Evolutionary conservation across 2,113 vertebrate species (phyloP).

Genomic region (Eupsittula cactorum): DNA sequence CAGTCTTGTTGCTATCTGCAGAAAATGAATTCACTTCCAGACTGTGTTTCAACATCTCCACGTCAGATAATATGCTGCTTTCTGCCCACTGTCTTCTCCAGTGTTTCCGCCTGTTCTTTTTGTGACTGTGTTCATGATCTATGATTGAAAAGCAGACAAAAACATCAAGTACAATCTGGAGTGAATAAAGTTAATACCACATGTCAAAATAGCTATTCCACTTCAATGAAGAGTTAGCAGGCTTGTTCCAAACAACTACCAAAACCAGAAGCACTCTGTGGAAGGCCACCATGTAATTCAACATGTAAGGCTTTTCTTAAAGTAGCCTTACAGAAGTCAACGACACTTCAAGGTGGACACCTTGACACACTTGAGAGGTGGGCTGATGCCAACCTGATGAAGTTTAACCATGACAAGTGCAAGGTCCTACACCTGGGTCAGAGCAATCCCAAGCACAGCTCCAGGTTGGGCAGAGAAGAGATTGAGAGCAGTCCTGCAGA

Average conservation of each 20-base stretch:
- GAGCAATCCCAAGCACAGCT: no score
- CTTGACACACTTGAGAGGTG: no score
- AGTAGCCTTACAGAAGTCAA: not conserved
- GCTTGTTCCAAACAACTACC: not conserved
- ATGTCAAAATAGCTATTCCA: not conserved
- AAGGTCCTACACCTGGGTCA: no score
- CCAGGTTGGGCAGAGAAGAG: no score
- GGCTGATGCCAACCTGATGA: no score
- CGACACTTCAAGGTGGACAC: not conserved
- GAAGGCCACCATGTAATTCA: not conserved
- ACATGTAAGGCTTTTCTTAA: not conserved
- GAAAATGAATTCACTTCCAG: conserved; percentile 70
- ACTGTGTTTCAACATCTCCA: conserved; percentile 77
- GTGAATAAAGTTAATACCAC: not conserved
- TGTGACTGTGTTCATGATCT: conserved; percentile 84
- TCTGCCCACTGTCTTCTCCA: conserved; percentile 54
- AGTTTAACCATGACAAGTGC: no score
- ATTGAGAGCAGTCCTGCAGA: no score
- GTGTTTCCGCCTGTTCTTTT: conserved; percentile 75
- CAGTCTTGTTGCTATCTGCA: conserved; percentile 64
- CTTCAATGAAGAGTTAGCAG: not conserved
- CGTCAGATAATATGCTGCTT: conserved; percentile 70
- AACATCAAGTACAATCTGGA: not conserved
- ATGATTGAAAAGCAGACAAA: conserved; percentile 8
- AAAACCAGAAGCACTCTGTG: not conserved